Percentiles rank a stretch among this genome's conserved stretches.
Evolutionary conservation across 2,113 vertebrate species (phyloP).

Genomic region (Marmota flaviventris): DNA sequence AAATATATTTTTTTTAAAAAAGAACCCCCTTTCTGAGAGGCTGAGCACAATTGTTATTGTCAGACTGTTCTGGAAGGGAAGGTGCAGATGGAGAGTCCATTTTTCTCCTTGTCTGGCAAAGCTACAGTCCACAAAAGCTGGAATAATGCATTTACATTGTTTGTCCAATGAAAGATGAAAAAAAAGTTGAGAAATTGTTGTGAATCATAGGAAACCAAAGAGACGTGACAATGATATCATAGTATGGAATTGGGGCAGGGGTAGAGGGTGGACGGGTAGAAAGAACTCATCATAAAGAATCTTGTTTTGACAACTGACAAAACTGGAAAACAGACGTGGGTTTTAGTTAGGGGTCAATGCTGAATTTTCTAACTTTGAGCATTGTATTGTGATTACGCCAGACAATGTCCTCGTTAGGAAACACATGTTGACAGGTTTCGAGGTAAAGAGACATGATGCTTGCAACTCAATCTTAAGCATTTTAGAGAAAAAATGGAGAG

Average conservation of each 20-base stretch:
- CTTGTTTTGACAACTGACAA: neutral
- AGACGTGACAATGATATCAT: neutral
- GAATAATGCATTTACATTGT: neutral
- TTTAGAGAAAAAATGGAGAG: neutral
- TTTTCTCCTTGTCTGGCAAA: neutral
- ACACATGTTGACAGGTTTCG: neutral
- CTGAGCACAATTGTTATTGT: neutral
- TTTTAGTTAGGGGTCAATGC: neutral
- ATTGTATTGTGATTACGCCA: neutral
- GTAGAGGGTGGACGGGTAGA: rapidly evolving
- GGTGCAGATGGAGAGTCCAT: neutral
- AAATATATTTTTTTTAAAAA: too few species aligned
- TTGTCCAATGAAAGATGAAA: neutral
- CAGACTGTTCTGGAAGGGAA: neutral
- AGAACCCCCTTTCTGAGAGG: neutral
- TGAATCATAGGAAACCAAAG: constrained; percentile 23
- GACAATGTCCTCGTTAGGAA: constrained; percentile 12
- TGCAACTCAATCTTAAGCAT: neutral
- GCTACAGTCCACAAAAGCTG: neutral
- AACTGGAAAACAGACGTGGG: neutral
- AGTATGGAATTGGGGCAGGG: neutral
- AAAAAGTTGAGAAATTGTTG: neutral
- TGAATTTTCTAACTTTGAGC: neutral
- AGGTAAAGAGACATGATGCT: neutral
- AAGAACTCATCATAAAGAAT: neutral